These are phyloP conservation scores for Nyctibius bracteatus DNA, from an alignment of 2,113 vertebrate species.

Conservation along the genomic window DNA sequence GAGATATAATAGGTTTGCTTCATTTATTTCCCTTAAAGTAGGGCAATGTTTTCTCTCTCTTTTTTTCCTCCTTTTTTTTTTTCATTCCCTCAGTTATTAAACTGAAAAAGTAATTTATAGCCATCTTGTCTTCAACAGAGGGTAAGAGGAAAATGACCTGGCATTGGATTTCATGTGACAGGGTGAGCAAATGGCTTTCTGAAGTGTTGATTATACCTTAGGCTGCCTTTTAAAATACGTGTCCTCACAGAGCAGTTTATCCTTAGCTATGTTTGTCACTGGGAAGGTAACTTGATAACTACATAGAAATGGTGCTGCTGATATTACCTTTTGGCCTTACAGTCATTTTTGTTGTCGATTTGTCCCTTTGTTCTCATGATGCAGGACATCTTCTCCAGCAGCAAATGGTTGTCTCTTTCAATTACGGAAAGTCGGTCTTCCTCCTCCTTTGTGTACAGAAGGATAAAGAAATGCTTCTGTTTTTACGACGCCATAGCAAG, in stretches of 20 bases:
- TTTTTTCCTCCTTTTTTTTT: neutral
- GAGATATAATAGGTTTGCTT: slow-evolving; percentile 35
- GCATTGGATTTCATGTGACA: slow-evolving; percentile 9
- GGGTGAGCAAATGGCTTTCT: neutral
- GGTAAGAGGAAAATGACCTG: neutral
- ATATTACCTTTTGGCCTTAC: slow-evolving; percentile 70
- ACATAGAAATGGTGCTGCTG: neutral
- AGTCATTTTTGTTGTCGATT: slow-evolving; percentile 63
- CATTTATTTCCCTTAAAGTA: slow-evolving; percentile 43
- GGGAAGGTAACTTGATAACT: slow-evolving; percentile 13
- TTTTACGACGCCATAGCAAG: neutral
- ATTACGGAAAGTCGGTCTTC: slow-evolving; percentile 63
- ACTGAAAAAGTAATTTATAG: slow-evolving; percentile 37
- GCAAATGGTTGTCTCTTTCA: slow-evolving; percentile 71
- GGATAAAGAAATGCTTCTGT: neutral
- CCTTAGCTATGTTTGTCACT: neutral
- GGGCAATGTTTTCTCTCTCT: neutral
- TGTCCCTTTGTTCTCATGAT: slow-evolving; percentile 70
- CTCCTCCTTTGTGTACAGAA: slow-evolving; percentile 60
- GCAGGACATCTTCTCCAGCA: slow-evolving; percentile 72
- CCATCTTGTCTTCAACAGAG: neutral
- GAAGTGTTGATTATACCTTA: slow-evolving; percentile 1
- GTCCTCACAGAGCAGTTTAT: slow-evolving; percentile 18
- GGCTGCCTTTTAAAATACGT: neutral
- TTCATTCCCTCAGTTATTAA: slow-evolving; percentile 7